Evolutionary conservation across 2,113 vertebrate genomes (phyloP).

Genomic region (Caranx ignobilis): DNA sequence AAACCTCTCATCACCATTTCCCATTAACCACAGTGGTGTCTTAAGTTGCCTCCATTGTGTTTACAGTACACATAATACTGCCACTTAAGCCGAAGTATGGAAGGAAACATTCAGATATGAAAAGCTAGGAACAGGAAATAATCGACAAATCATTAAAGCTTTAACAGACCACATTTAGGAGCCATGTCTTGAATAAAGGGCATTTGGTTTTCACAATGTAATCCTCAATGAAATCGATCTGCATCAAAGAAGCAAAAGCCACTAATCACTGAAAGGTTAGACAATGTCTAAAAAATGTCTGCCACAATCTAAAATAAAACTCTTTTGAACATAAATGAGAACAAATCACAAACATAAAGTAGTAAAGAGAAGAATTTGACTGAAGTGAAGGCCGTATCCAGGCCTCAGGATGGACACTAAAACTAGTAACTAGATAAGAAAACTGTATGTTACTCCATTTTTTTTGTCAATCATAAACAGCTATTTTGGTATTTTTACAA

Average conservation of each 20-base stretch:
- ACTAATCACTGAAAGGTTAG: too few species aligned
- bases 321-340: not conserved
- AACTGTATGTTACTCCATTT: not conserved
- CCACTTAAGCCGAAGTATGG: too few species aligned
- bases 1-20: not conserved
- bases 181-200: too few species aligned
- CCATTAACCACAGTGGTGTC: not conserved
- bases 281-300: too few species aligned
- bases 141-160: not conserved
- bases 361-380: not conserved
- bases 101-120: not conserved
- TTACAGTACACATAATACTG: too few species aligned
- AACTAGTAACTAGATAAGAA: constrained; percentile 1
- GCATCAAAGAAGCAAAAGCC: too few species aligned
- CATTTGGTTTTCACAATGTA: too few species aligned
- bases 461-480: not conserved
- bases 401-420: too few species aligned
- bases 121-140: not conserved
- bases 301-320: too few species aligned
- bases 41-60: not conserved
- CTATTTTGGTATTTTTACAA: rapidly evolving
- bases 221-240: too few species aligned
- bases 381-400: too few species aligned
- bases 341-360: not conserved
- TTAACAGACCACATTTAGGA: not conserved